Percentiles rank a stretch among this genome's conserved stretches.
These are phyloP conservation scores for Clarias fuscus DNA, from an alignment of 2,797 vertebrate genomes.

Conservation along the genomic window DNA sequence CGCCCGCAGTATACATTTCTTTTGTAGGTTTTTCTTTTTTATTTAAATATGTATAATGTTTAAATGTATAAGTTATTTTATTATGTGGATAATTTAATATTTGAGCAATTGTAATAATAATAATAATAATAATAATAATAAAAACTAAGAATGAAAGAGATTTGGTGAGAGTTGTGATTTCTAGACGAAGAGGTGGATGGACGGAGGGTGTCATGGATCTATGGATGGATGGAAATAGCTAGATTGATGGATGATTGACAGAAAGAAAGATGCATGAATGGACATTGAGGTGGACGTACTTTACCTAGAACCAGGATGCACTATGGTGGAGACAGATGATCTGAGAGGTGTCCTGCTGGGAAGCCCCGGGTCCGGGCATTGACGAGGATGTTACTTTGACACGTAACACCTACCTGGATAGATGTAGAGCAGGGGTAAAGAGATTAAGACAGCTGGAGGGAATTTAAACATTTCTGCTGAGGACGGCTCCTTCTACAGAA, in stretches of 20 bases:
- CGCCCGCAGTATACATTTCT: constrained; percentile 69
- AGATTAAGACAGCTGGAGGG: too few species aligned
- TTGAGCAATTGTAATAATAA: constrained; percentile 78
- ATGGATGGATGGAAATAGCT: neutral
- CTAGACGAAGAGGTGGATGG: neutral
- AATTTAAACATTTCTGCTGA: neutral
- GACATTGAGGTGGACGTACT: too few species aligned
- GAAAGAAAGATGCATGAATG: neutral
- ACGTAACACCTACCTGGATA: too few species aligned
- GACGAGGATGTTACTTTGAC: too few species aligned
- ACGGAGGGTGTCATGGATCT: neutral
- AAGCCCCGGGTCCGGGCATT: too few species aligned
- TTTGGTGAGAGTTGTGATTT: neutral
- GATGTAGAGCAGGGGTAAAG: too few species aligned
- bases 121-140: constrained; percentile 24
- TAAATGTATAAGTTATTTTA: constrained; percentile 82
- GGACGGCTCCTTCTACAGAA: neutral
- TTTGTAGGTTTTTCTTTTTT: constrained; percentile 33
- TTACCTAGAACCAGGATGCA: too few species aligned
- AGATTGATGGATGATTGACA: neutral
- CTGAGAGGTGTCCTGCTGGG: too few species aligned
- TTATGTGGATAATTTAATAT: constrained; percentile 85
- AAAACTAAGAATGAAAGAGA: constrained; percentile 56
- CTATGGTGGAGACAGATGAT: too few species aligned
- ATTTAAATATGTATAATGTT: constrained; percentile 77